These are phyloP conservation scores for Emesis furor DNA, from an alignment of 2,888 invertebrate genomes.

Conservation along the genomic window DNA sequence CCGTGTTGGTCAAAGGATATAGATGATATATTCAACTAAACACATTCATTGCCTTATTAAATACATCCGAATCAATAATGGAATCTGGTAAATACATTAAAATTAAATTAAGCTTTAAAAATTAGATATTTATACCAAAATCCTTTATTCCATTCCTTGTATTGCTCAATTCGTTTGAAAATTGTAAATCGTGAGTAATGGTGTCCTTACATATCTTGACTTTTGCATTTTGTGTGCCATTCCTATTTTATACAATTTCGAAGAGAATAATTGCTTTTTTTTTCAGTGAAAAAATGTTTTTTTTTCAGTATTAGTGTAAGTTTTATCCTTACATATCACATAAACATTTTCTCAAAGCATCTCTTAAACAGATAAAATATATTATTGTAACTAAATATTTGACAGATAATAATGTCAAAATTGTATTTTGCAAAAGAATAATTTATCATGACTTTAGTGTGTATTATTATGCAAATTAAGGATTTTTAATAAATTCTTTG, in stretches of 20 bases:
- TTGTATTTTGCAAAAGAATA: background rate
- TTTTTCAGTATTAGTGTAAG: conserved; percentile 5
- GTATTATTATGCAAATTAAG: background rate
- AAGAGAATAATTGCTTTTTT: background rate
- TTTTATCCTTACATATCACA: background rate
- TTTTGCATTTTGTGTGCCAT: conserved; percentile 74
- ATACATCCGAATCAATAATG: conserved; percentile 77
- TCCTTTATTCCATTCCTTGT: conserved; percentile 8
- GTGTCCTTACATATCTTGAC: conserved; percentile 16
- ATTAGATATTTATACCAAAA: conserved; percentile 45
- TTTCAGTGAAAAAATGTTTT: background rate
- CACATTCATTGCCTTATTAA: conserved; percentile 83
- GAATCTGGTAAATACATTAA: conserved; percentile 16
- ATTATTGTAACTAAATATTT: background rate
- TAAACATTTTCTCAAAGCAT: background rate
- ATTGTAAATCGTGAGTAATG: conserved; percentile 42
- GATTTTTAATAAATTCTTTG: too few relatives aligned
- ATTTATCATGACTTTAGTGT: background rate
- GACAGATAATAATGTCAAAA: background rate
- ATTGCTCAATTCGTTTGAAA: conserved; percentile 59
- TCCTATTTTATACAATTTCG: conserved; percentile 68
- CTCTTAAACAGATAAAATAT: background rate
- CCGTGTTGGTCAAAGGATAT: background rate
- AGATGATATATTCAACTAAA: conserved; percentile 82
- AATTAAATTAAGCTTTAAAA: conserved; percentile 17